phyloP scores from a whole-genome alignment of 2,797 vertebrate genomes.

The Onychomys arenicola region DNA sequence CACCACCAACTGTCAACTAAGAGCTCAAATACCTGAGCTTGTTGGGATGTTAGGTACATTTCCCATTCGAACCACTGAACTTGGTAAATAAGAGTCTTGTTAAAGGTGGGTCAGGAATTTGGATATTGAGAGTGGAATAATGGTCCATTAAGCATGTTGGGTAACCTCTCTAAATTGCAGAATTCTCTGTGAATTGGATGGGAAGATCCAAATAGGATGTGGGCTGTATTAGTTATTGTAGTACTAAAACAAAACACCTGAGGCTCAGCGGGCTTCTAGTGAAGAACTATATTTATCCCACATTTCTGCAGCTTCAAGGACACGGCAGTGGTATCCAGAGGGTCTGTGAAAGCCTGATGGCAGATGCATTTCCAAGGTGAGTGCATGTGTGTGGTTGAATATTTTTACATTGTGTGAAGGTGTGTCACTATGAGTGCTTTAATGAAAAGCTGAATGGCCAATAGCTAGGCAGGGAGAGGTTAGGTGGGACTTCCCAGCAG shows the following conservation, averaged over 20 bases:
- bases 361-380: background rate
- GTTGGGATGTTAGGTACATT: background rate
- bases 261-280: background rate
- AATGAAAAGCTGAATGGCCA: background rate
- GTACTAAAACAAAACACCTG: background rate
- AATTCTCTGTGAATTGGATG: background rate
- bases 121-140: background rate
- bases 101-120: background rate
- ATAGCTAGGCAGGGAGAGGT: background rate
- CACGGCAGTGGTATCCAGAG: fast-evolving
- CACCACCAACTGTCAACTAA: background rate
- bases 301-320: background rate
- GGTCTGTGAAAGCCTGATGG: background rate
- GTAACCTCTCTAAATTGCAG: background rate
- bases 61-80: too few species aligned
- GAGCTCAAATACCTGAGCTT: background rate
- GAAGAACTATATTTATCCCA: background rate
- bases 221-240: background rate
- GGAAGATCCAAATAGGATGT: background rate
- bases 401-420: background rate
- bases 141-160: background rate
- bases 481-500: background rate
- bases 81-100: background rate
- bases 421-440: background rate
- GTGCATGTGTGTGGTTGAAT: background rate